Conservation (phyloP, 2,888 invertebrate species). For the Tetragnatha montana region DNA sequence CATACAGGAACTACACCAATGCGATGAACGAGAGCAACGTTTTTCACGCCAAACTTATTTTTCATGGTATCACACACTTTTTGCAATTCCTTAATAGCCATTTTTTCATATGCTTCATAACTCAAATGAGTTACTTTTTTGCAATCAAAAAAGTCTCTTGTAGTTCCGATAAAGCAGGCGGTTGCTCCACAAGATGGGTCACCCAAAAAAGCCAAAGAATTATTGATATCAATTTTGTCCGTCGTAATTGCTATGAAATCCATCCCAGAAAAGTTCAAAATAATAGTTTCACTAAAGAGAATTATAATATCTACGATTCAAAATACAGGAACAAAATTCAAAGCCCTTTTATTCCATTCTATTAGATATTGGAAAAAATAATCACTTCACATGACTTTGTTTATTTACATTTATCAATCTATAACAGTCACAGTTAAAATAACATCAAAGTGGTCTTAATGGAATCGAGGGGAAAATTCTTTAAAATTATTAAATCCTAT, state of each 20-base stretch:
- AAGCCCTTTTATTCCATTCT: neutral
- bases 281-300: neutral
- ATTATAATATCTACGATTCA: neutral
- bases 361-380: neutral
- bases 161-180: slow-evolving; percentile 92
- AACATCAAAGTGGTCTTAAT: too few species aligned
- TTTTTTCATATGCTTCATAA: slow-evolving; percentile 94
- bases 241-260: slow-evolving; percentile 56
- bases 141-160: slow-evolving; percentile 78
- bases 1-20: slow-evolving; percentile 88
- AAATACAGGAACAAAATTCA: neutral
- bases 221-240: slow-evolving; percentile 53
- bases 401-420: neutral
- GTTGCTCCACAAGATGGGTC: slow-evolving; percentile 86
- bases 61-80: slow-evolving; percentile 86
- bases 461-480: too few species aligned
- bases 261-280: slow-evolving; percentile 27
- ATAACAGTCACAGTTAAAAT: neutral
- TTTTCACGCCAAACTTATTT: slow-evolving; percentile 83
- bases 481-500: too few species aligned
- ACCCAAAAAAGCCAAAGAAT: slow-evolving; percentile 73
- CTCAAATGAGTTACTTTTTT: slow-evolving; percentile 81
- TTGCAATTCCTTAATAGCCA: slow-evolving; percentile 89
- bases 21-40: slow-evolving; percentile 91
- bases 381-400: neutral